Conservation (phyloP, 2,113 vertebrate species). For the Microtus montanus region DNA sequence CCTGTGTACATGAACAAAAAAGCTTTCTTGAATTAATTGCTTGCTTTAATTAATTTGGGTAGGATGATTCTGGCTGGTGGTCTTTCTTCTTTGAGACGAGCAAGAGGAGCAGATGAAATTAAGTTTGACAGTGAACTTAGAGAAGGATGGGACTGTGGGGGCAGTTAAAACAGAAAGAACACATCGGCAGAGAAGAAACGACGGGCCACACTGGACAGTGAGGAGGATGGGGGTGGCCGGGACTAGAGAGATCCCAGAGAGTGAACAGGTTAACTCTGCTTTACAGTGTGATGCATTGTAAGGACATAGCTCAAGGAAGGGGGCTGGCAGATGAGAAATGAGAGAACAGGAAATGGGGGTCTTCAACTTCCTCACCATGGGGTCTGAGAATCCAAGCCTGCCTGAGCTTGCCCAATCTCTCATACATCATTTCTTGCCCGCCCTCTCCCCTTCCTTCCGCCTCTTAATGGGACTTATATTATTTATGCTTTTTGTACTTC, state of each 20-base stretch:
- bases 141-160: background rate
- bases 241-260: rapidly evolving
- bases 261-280: background rate
- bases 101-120: background rate
- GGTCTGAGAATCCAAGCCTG: background rate
- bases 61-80: background rate
- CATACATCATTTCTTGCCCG: rapidly evolving
- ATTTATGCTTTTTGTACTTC: background rate
- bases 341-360: background rate
- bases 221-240: rapidly evolving
- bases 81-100: background rate
- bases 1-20: background rate
- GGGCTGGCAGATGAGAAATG: background rate
- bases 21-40: background rate
- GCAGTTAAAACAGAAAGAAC: no score
- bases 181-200: rapidly evolving
- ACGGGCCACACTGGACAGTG: rapidly evolving
- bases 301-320: background rate
- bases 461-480: background rate
- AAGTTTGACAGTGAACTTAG: background rate
- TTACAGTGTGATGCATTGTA: no score
- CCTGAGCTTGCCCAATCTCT: background rate
- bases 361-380: background rate
- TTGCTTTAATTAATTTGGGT: background rate
- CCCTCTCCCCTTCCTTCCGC: background rate